Evolutionary conservation across 2,797 vertebrate species (phyloP), one percentile per base, ranked within the genome.

Genomic region (Lepilemur septentrionalis): DNA sequence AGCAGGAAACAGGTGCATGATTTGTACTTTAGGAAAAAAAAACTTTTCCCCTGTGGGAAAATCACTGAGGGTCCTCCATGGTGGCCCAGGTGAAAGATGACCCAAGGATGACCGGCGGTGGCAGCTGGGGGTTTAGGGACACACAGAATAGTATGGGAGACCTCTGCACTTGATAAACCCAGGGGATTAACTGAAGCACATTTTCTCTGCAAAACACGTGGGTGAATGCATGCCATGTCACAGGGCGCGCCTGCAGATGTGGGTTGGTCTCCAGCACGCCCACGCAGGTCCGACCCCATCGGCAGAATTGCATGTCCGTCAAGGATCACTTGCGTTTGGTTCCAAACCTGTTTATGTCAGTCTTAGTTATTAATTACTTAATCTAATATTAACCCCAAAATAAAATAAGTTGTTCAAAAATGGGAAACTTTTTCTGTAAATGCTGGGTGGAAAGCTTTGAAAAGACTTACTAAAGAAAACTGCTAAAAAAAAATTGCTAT

Each of bases 391-490:
- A 79, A 35, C 17, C 5, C 25, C 17, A 67, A 93, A 89, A 59
- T 30, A 46, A 95, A 91, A 85, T 55, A 55, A 65, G 55, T 30
- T 55, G 10, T 81, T 48, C 11, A 18, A 75, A 30, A 13, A 13
- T 46, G 41, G 25, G 84, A 57, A 93, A 38, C 55, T 48, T 10
- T 93, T 88, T 86, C 85, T 96, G 2, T 87, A 46, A 70, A 83
- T 32, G 32, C 38, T 79, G 75, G 79, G 23, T 78, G 80, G 70
- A 91, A 91, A 96, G 17, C 63, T 86, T 93, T 93, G 89, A 89
- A 88, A 85, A 93, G 73, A 78, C 72, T 63, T 57, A 65, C 48
- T 46, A 63, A 83, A 41, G 59, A 94, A 55, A 90, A 89, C 25
- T n/a, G 18, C 73, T 95, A 2, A 73, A 61, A 79, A 79, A 38